phyloP scores from a whole-genome alignment of 2,888 invertebrate species.

The Druceiella hillmani region DNA sequence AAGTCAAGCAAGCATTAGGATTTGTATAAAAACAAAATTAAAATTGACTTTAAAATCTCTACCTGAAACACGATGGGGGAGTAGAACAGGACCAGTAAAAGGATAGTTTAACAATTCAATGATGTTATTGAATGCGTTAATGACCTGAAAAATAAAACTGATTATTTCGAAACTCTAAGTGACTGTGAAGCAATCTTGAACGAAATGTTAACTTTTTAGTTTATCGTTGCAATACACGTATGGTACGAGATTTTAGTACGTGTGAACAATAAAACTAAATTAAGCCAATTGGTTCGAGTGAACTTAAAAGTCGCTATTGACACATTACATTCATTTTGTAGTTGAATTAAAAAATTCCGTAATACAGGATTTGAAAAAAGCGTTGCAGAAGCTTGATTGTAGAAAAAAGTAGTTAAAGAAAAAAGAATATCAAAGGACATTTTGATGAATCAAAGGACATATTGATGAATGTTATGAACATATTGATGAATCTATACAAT shows the following conservation, averaged over 20 bases:
- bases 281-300: neutral
- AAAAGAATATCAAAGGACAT: too few relatives aligned
- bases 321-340: neutral
- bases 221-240: conserved; percentile 1
- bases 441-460: too few relatives aligned
- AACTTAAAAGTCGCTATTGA: conserved; percentile 1
- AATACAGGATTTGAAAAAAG: conserved; percentile 1
- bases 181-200: conserved; percentile 1
- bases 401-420: conserved; percentile 1
- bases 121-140: too few relatives aligned
- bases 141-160: neutral
- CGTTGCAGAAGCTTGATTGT: neutral
- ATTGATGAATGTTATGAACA: too few relatives aligned
- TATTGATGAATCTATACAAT: too few relatives aligned
- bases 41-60: too few relatives aligned
- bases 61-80: neutral
- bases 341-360: neutral
- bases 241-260: too few relatives aligned
- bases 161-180: conserved; percentile 1
- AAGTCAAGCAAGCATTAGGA: conserved; percentile 1
- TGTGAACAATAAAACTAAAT: neutral
- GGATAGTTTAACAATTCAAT: neutral
- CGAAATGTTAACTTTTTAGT: neutral
- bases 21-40: too few relatives aligned
- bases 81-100: neutral